A percentile compares a stretch with the other conserved stretches of the same genome.
Evolutionary conservation across 2,797 vertebrate genomes (phyloP).

Genomic region (Molossus alvarezi): DNA sequence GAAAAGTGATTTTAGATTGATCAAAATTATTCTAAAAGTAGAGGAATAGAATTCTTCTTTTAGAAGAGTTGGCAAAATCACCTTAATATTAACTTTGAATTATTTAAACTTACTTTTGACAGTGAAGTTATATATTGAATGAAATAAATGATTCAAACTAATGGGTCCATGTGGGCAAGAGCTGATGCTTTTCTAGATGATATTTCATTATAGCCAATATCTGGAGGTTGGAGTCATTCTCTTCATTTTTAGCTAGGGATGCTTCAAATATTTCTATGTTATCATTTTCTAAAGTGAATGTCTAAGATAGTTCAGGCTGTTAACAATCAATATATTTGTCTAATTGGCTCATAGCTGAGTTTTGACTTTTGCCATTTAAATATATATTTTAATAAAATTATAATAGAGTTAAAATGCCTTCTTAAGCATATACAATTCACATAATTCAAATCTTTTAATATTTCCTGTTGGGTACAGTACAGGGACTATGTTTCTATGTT

Average conservation of each 20-base stretch:
- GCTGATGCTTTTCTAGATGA: neutral
- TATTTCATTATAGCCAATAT: slow-evolving; percentile 33
- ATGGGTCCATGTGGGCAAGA: neutral
- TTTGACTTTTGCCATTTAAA: slow-evolving; percentile 59
- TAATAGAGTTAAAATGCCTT: slow-evolving; percentile 44
- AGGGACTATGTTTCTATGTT: neutral
- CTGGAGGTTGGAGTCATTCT: neutral
- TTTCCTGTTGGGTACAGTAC: neutral
- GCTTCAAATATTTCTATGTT: neutral
- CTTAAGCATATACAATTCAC: neutral
- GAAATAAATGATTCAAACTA: slow-evolving; percentile 8
- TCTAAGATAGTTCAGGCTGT: slow-evolving; percentile 14
- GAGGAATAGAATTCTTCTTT: neutral
- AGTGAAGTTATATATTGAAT: slow-evolving; percentile 46
- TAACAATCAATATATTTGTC: slow-evolving; percentile 46
- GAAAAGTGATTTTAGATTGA: slow-evolving; percentile 17
- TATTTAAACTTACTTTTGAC: slow-evolving; percentile 64
- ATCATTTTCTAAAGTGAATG: slow-evolving; percentile 27
- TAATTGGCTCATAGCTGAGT: neutral
- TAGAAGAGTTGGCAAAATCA: slow-evolving; percentile 5
- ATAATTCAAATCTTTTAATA: neutral
- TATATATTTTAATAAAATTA: slow-evolving; percentile 21
- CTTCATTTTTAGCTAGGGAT: neutral
- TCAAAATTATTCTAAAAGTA: slow-evolving; percentile 31
- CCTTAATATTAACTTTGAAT: slow-evolving; percentile 18